phyloP scores from a whole-genome alignment of 2,113 vertebrate genomes.

The Hypomesus transpacificus region DNA sequence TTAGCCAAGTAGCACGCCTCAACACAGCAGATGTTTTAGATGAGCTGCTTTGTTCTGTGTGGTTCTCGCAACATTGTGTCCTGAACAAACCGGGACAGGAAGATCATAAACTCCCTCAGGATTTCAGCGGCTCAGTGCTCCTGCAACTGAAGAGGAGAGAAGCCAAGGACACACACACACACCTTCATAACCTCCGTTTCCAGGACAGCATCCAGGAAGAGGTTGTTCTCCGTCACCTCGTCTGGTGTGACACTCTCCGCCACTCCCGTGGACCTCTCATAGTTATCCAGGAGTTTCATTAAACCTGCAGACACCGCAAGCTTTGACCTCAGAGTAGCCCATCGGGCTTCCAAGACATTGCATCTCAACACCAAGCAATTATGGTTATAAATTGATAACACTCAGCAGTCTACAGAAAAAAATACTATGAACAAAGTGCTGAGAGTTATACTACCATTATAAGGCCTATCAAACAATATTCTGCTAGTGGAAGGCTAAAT shows the following conservation, averaged over 20 bases:
- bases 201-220: slow-evolving; percentile 77
- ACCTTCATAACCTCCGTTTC: slow-evolving; percentile 81
- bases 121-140: not conserved
- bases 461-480: too few species aligned
- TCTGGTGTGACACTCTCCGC: slow-evolving; percentile 72
- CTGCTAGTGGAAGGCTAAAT: too few species aligned
- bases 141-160: not conserved
- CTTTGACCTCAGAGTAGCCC: not conserved
- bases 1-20: not conserved
- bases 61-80: not conserved
- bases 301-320: slow-evolving; percentile 67
- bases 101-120: not conserved
- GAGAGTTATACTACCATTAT: too few species aligned
- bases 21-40: slow-evolving; percentile 1
- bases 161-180: not conserved
- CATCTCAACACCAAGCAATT: too few species aligned
- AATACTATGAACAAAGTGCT: too few species aligned
- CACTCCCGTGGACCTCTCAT: slow-evolving; percentile 72
- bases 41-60: not conserved
- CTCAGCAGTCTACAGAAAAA: too few species aligned
- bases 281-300: slow-evolving; percentile 79
- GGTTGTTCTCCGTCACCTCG: slow-evolving; percentile 70
- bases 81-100: slow-evolving; percentile 11
- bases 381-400: too few species aligned
- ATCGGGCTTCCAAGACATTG: not conserved